phyloP scores from a whole-genome alignment of 37 sponge, comb jelly and placozoan species.

The Theonella swinhoei region DNA sequence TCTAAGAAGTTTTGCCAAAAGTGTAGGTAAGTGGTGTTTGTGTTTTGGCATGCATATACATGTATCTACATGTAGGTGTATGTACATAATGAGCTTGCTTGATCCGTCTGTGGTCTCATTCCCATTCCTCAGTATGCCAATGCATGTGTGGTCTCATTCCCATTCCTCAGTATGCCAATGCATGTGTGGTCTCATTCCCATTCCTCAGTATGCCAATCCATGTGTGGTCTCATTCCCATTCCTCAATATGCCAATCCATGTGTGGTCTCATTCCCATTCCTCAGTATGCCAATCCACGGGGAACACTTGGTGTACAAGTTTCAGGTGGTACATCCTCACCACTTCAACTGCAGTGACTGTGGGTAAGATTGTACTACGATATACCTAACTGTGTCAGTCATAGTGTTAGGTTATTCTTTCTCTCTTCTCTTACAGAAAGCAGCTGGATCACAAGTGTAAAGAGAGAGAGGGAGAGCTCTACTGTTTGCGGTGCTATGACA shows the following conservation, averaged over 20 bases:
- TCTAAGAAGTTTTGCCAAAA: constrained; percentile 86
- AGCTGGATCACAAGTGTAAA: constrained; percentile 66
- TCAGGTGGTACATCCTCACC: constrained; percentile 88
- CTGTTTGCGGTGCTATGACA: constrained; percentile 96
- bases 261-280: not conserved
- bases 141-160: too few relatives aligned
- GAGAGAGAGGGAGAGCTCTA: constrained; percentile 88
- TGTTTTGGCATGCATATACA: too few relatives aligned
- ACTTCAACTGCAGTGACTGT: constrained; percentile 94
- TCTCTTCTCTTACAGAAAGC: constrained; percentile 54
- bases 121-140: too few relatives aligned
- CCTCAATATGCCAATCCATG: too few relatives aligned
- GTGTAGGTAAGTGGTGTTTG: constrained; percentile 78
- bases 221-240: constrained; percentile 4
- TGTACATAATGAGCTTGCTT: too few relatives aligned
- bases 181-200: too few relatives aligned
- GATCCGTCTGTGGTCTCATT: constrained; percentile 1
- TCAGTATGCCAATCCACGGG: constrained; percentile 87
- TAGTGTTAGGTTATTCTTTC: not conserved
- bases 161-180: too few relatives aligned
- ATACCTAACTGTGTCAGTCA: not conserved
- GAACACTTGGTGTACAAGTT: constrained; percentile 85
- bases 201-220: too few relatives aligned
- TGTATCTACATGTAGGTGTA: too few relatives aligned
- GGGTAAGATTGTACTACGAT: too few relatives aligned